phyloP scores from a whole-genome alignment of 2,113 vertebrate species.

The Atractosteus spatula region DNA sequence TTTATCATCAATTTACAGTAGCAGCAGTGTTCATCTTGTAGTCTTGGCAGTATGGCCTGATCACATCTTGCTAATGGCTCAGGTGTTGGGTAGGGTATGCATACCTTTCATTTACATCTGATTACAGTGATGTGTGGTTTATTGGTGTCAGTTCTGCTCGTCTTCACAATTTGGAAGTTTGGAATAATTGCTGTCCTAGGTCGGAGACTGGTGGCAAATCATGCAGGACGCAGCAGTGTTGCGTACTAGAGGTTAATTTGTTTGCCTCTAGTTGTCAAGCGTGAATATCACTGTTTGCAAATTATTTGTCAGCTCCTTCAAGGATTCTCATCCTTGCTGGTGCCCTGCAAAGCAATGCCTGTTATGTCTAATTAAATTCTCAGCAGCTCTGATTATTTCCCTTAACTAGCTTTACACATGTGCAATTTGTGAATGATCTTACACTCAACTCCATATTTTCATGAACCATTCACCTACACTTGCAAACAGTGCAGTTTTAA shows the following conservation, averaged over 20 bases:
- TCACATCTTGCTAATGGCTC: conserved; percentile 63
- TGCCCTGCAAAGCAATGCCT: conserved; percentile 49
- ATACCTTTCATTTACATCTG: conserved; percentile 74
- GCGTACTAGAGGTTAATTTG: conserved; percentile 58
- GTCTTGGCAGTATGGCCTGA: conserved; percentile 64
- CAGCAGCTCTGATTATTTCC: conserved; percentile 48
- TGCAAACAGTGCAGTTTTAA: not conserved
- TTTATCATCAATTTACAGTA: conserved; percentile 1
- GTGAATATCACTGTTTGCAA: conserved; percentile 58
- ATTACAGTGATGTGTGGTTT: conserved; percentile 73
- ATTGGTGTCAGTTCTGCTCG: conserved; percentile 76
- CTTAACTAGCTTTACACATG: conserved; percentile 39
- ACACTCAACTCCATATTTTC: not conserved
- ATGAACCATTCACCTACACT: not conserved
- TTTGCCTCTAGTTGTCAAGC: conserved; percentile 66
- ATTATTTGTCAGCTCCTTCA: conserved; percentile 53
- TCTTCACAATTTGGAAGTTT: conserved; percentile 70
- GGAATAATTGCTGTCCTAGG: conserved; percentile 63
- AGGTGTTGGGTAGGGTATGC: conserved; percentile 65
- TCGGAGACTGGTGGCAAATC: conserved; percentile 57
- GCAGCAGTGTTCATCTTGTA: conserved; percentile 51
- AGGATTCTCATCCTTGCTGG: conserved; percentile 38
- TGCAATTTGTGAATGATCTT: conserved; percentile 6
- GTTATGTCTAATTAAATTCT: conserved; percentile 67
- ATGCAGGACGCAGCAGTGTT: conserved; percentile 50